Evolutionary conservation across 2,113 vertebrate species (phyloP), one percentile per base, ranked within the genome.

Genomic region (Trinectes maculatus): DNA sequence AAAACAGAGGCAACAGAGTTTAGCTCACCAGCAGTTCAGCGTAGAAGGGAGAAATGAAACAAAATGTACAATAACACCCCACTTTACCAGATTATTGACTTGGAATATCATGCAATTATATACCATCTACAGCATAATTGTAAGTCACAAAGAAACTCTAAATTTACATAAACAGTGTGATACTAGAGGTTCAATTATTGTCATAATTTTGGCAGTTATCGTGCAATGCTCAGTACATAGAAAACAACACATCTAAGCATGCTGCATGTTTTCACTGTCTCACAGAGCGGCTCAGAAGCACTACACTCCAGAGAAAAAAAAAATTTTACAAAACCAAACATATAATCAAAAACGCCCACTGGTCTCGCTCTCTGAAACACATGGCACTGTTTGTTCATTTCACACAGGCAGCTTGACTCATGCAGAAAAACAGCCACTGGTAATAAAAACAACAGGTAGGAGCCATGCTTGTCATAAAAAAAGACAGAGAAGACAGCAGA

Each of bases 81-180:
- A 84, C 64, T 11, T 54, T 39, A 85, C 31, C 75, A 63, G 46
- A 19, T 62, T 83, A 58, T 74, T 79, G 73, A 85, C 64, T 58
- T 57, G 63, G 67, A 87, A 82, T 74, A 73, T 91, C 92, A 93
- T 93, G 92, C 92, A 90, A 84, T 85, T 84, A 90, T 89, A 85
- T 81, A 84, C 77, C 87, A 84, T 74, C 74, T 72, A 87, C 64
- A 76, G 73, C 58, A n/a, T 54, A 74, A 39, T 16, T 87, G 60
- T 65, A 86, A 80, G 80, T 84, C 84, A 91, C 84, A 57, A 88
- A 54, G 64, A 83, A 84, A 87, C 80, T 55, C 77, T 39, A 87
- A 83, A 75, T 84, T 71, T 75, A 91, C 88, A 87, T 79, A 18
- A 82, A 88, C 85, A 74, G 75, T 53, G 47, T 74, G 69, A 79